Base-by-base conservation (phyloP, 1,140 invertebrate genomes). In the Anastrepha obliqua region DNA sequence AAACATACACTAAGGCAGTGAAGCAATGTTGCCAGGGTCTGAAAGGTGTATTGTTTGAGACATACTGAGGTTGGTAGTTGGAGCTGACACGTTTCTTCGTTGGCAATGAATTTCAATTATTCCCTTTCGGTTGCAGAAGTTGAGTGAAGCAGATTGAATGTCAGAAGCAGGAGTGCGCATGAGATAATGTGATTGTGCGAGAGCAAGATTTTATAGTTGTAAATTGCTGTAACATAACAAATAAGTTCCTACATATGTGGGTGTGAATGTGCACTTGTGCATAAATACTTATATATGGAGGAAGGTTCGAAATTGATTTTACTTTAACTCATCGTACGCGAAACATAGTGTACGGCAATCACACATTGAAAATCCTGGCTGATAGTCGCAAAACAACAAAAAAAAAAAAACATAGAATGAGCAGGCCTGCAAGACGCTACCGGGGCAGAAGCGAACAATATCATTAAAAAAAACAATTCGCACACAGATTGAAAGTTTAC, bases 91-190 rank as follows among this genome's bases (percentile, higher is more conserved):
- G 5, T 74, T 13, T 42, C n/a, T 74, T 47, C 42, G 67, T 42
- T 13, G 67, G 67, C 39, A 74, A 74, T 47, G 44, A 44, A 74
- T 74, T 74, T 74, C 42, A 44, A 74, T 47, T 74, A 74, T 39
- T 74, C 39, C 7, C 42, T 74, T 44, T 47, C 11, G 42, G 67
- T 9, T 55, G 11, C 6, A 44, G 39, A 42, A 7, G 0, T n/a
- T 13, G 29, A 29, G 29, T 29, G 3, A 47, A 17, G 42, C 15
- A 47, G 39, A 74, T 58, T 67, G 39, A 0, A 29, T 29, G 65
- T 0, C 3, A 42, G 65, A 13, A 20, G 9, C 29, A 13, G 29
- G 13, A 67, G 9, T 67, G 20, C 29, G 64, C n/a, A 7, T 65
- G 11, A 39, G 20, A 20, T 67, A 13, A 42, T 15, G 39, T 42